Evolutionary conservation across 2,797 vertebrate genomes (phyloP).

Genomic region (Leucoraja ocellata): DNA sequence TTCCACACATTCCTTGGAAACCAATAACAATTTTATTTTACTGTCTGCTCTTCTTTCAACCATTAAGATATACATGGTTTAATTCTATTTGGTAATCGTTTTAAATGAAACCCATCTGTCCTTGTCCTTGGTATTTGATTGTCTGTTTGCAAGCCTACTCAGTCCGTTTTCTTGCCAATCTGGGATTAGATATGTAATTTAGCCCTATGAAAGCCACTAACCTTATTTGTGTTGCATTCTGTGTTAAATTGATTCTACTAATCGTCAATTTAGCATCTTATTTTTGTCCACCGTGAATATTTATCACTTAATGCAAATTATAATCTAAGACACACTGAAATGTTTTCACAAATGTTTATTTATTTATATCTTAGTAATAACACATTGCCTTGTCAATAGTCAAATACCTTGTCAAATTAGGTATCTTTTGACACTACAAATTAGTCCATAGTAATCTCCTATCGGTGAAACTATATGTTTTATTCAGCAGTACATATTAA

Average conservation of each 20-base stretch:
- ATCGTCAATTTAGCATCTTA: not conserved
- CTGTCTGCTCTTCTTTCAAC: not conserved
- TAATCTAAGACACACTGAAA: not conserved
- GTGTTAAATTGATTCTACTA: not conserved
- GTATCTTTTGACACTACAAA: not conserved
- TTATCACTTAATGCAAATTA: not conserved
- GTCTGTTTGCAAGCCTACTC: not conserved
- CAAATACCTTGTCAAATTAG: not conserved
- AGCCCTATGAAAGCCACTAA: not conserved
- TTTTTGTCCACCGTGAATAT: not conserved
- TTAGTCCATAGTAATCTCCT: not conserved
- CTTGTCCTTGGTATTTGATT: not conserved
- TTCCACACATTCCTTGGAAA: not conserved
- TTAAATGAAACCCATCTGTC: not conserved
- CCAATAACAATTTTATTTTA: not conserved
- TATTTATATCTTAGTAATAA: not conserved
- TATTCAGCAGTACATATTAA: constrained; percentile 17
- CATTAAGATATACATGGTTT: not conserved
- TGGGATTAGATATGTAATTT: not conserved
- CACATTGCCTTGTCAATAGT: not conserved
- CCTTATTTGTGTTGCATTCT: not conserved
- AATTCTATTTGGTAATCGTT: not conserved
- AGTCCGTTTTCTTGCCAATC: not conserved
- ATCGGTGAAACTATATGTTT: not conserved
- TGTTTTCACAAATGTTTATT: not conserved